Evolutionary conservation across 2,888 invertebrate species (phyloP), one percentile per base, ranked within the genome.

Genomic region (Antitype chi): DNA sequence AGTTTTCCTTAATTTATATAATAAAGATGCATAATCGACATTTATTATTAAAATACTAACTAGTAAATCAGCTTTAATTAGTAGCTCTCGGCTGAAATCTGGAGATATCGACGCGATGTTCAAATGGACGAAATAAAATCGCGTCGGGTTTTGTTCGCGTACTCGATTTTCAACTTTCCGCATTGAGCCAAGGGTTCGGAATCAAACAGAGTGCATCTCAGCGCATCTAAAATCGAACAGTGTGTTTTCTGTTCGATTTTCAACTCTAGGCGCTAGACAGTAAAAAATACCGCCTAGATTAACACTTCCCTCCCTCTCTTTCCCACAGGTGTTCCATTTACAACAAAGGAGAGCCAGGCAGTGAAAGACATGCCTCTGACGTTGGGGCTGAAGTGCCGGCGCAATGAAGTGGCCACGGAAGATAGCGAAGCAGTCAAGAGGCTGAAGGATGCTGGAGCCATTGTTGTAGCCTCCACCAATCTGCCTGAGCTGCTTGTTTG

Each of bases 401-500:
- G 97, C 84, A 97, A 97, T 81, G 94, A 97, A 70, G 96, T 97
- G 23, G 98, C 98, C 0, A 90, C 95, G 0, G 97, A 98, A 85
- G 99, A 99, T 96, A 98, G 99, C 5, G 98, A 98, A 17, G 94
- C 98, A 8, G 97, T 99, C 3, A 93, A 95, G 38, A 92, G 97
- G 67, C 94, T 99, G 94, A 98, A 98, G 92, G 96, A 97, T 43
- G 98, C 99, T 62, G 99, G 99, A 0, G 99, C 97, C 38, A 99
- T 99, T 84, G 97, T 98, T 1, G 94, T 99, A 23, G 99, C 98
- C 25, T 97, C 98, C 32, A 98, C 99, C 15, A 99, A 99, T 93
- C 97, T 99, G 15, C 99, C 99, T 0, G 99, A 99, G 92, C 95
- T 99, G 49, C 99, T 99, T 92, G 97, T 99, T 94, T 99, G 99